Evolutionary conservation across 2,113 vertebrate species (phyloP).

Genomic region (Myodes glareolus): DNA sequence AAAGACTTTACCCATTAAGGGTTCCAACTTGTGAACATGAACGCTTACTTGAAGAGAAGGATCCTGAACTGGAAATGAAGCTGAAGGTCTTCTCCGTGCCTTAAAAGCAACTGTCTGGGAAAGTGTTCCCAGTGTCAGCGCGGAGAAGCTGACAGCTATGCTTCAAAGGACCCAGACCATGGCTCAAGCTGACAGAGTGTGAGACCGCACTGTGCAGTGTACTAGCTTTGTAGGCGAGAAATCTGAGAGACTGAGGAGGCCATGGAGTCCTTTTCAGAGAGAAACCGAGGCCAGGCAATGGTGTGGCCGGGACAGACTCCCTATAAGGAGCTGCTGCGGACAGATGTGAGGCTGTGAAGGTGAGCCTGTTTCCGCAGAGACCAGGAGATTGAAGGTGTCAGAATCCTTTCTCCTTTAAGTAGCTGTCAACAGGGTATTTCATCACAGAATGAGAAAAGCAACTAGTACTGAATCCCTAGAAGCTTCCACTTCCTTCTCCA

Average conservation of each 20-base stretch:
- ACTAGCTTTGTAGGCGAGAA: not conserved
- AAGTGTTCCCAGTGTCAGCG: not conserved
- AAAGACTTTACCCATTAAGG: not conserved
- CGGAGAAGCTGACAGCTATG: not conserved
- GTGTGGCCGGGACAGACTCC: not conserved
- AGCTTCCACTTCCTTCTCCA: not conserved
- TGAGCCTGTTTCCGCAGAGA: not conserved
- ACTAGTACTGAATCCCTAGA: not conserved
- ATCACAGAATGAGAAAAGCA: not conserved
- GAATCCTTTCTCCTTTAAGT: not conserved
- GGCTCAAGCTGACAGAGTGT: not conserved
- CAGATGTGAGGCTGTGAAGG: not conserved
- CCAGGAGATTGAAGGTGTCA: not conserved
- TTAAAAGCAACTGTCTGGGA: not conserved
- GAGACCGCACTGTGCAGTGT: not conserved
- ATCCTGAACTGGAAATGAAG: not conserved
- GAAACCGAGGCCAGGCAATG: not conserved
- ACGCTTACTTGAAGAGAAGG: not conserved
- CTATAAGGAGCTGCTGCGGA: not conserved
- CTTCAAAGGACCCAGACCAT: not conserved
- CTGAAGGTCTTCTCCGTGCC: not conserved
- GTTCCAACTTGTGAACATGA: not conserved
- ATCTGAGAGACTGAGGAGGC: not conserved
- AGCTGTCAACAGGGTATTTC: not conserved
- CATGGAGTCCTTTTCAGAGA: not conserved